phyloP scores from a whole-genome alignment of 2,888 invertebrate species.

The Magallana nippona region DNA sequence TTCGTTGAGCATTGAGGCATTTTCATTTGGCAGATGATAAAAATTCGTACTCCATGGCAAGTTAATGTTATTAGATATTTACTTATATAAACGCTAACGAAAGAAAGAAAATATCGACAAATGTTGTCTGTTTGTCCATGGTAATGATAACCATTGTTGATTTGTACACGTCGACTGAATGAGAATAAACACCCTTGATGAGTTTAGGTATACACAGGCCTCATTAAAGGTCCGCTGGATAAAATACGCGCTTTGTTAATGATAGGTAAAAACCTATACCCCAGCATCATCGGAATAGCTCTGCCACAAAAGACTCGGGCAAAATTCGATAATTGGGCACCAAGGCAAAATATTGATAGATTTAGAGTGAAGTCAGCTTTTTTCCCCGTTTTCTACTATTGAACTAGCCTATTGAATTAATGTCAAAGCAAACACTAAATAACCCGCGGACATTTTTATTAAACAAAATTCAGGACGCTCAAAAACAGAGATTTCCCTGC shows the following conservation, averaged over 20 bases:
- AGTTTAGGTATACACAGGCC: slow-evolving; percentile 5
- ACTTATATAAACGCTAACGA: slow-evolving; percentile 35
- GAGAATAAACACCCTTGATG: slow-evolving; percentile 26
- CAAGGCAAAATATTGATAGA: slow-evolving; percentile 33
- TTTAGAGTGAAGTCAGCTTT: slow-evolving; percentile 24
- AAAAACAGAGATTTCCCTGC: not conserved
- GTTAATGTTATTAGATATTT: slow-evolving; percentile 29
- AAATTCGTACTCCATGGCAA: slow-evolving; percentile 32
- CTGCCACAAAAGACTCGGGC: slow-evolving; percentile 14
- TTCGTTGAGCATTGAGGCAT: slow-evolving; percentile 28
- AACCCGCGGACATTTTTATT: not conserved
- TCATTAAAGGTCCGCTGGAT: not conserved
- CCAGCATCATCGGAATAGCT: slow-evolving; percentile 7
- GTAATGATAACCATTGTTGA: slow-evolving; percentile 33
- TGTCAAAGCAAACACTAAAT: not conserved
- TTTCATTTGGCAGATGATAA: slow-evolving; percentile 35
- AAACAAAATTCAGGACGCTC: not conserved
- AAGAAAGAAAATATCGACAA: slow-evolving; percentile 31
- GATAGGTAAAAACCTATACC: slow-evolving; percentile 34
- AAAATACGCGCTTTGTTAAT: slow-evolving; percentile 29
- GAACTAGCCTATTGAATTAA: not conserved
- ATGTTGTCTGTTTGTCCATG: slow-evolving; percentile 20
- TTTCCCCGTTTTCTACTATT: not conserved
- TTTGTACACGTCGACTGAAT: slow-evolving; percentile 24
- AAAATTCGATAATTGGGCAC: slow-evolving; percentile 28